phyloP scores from a whole-genome alignment of 2,113 vertebrate genomes.

The Stigmatopora nigra region DNA sequence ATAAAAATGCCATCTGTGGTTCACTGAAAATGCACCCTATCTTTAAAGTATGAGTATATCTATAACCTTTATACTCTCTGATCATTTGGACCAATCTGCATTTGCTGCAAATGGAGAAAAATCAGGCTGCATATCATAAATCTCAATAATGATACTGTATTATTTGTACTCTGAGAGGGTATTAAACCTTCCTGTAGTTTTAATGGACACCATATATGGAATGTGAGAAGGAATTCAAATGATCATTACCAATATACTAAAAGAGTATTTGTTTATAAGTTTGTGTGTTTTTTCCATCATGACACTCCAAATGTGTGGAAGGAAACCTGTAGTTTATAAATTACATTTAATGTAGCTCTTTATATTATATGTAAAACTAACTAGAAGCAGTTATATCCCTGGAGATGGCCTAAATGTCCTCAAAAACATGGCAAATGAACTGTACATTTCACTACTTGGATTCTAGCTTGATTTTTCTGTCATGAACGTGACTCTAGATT shows the following conservation, averaged over 20 bases:
- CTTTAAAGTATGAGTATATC: slow-evolving; percentile 41
- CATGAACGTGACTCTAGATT: neutral
- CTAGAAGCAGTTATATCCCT: neutral
- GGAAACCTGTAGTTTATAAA: neutral
- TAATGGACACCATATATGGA: neutral
- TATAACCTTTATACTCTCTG: slow-evolving; percentile 32
- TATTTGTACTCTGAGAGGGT: slow-evolving; percentile 10
- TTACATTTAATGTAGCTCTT: neutral
- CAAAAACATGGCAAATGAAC: neutral
- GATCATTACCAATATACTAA: neutral
- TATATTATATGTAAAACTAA: neutral
- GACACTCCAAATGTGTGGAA: neutral
- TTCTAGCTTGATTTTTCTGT: neutral
- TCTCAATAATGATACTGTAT: slow-evolving; percentile 1
- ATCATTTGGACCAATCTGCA: slow-evolving; percentile 16
- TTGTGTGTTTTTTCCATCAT: neutral
- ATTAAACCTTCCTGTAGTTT: neutral
- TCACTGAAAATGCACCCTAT: slow-evolving; percentile 42
- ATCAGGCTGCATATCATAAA: slow-evolving; percentile 8
- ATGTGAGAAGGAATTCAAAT: neutral
- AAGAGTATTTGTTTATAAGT: neutral
- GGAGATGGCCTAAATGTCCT: neutral
- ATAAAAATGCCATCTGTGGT: slow-evolving; percentile 60
- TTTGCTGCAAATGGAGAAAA: slow-evolving; percentile 19
- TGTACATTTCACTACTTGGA: neutral